A percentile compares a stretch with the other conserved stretches of the same genome.
Evolutionary conservation across 2,888 invertebrate species (phyloP).

Genomic region (Phanerotoma sp.): DNA sequence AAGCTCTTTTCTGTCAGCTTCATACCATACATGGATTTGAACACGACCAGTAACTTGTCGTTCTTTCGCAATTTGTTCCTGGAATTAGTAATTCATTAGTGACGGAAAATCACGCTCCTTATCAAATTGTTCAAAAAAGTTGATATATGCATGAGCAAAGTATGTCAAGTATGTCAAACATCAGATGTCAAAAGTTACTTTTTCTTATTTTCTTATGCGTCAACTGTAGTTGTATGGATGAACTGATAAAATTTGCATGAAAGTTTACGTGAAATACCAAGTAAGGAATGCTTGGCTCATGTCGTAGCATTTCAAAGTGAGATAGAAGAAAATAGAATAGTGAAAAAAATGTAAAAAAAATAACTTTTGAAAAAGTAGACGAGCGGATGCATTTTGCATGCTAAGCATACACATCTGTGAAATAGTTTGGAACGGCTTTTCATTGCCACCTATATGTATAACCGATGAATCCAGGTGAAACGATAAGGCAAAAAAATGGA

Average conservation of each 20-base stretch:
- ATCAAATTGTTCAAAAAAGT: too few species aligned
- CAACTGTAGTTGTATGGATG: neutral
- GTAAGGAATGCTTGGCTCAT: constrained; percentile 3
- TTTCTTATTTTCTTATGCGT: neutral
- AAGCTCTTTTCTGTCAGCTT: constrained; percentile 78
- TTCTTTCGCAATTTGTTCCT: constrained; percentile 76
- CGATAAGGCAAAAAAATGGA: constrained; percentile 11
- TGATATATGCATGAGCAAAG: constrained; percentile 3
- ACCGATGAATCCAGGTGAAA: constrained; percentile 10
- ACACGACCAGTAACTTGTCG: constrained; percentile 77
- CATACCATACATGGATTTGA: constrained; percentile 88
- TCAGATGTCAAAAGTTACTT: neutral
- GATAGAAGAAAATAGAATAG: neutral
- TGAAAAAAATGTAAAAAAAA: constrained; percentile 2
- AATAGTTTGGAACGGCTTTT: constrained; percentile 1
- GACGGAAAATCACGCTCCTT: too few species aligned
- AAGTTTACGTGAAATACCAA: neutral
- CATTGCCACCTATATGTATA: neutral
- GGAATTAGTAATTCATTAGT: constrained; percentile 37
- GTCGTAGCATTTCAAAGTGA: neutral
- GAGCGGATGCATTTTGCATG: constrained; percentile 20
- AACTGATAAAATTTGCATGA: constrained; percentile 1
- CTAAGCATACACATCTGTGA: constrained; percentile 15
- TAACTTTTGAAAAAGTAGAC: constrained; percentile 4
- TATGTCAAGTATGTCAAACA: neutral